Base-by-base conservation (phyloP, 2,888 invertebrate species). In the Aethes cnicana region DNA sequence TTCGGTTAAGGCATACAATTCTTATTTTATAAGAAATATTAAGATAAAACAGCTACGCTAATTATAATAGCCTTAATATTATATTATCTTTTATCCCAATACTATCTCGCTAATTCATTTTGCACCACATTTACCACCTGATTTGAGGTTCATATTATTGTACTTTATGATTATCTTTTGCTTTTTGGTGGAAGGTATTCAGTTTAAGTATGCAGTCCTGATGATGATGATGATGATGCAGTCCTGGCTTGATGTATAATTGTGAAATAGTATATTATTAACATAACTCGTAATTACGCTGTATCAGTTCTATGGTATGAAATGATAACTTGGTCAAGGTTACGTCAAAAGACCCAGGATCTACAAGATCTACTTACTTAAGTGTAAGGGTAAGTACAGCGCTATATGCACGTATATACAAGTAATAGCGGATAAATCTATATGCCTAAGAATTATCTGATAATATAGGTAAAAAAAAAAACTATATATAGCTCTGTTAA, bases 1-100 rank as follows among this genome's bases (percentile, higher is more conserved):
- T 82, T 77, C 77, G 72, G 74, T 74, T 86, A 89, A 89, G 88
- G 88, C 88, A 86, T 87, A 84, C 72, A 66, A 69, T 82, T 89
- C 87, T 87, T 87, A 88, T 89, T 84, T 74, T 9, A 88, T 88
- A 88, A 87, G 88, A 88, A 77, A 72, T 66, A 64, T 66, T 42
- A 48, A 60, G 57, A 65, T 63, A 57, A 69, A 66, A 69, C 73
- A 69, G 67, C 77, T 80, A 79, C 68, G 66, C 72, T 78, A 77
- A 64, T 56, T 46, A 57, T 56, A 53, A 63, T 47, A 53, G 47
- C 39, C 52, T 41, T 55, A 47, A 44, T 43, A 14, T 17, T 43
- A 49, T 35, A 47, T 18, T 16, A 18, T 36, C 12, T 37, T 32
- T 28, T 37, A 50, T 20, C 16, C n/a, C 17, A 26, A 16, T 8